A percentile compares a stretch with the other conserved stretches of the same genome.
Evolutionary conservation across 2,797 vertebrate genomes (phyloP).

Genomic region (Nothura maculosa): DNA sequence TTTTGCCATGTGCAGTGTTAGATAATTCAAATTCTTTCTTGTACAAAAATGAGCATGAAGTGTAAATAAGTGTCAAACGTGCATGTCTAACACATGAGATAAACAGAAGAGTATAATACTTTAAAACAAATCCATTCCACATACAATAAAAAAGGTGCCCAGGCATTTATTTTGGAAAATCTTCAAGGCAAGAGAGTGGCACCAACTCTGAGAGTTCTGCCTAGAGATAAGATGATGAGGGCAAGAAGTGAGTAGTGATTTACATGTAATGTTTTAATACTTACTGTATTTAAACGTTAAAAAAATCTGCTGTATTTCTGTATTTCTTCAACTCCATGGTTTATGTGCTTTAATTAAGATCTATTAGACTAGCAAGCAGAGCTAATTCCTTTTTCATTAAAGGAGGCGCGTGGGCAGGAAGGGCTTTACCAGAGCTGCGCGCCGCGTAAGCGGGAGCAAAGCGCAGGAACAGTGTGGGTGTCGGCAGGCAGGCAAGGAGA

Average conservation of each 20-base stretch:
- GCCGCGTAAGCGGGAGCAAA: not conserved
- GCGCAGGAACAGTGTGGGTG: not conserved
- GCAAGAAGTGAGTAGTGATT: not conserved
- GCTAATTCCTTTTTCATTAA: not conserved
- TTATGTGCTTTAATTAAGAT: constrained; percentile 11
- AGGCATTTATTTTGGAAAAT: not conserved
- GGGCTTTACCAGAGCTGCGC: not conserved
- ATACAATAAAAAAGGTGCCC: not conserved
- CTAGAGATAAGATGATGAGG: not conserved
- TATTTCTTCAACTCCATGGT: not conserved
- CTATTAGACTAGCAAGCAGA: not conserved
- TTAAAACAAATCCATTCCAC: not conserved
- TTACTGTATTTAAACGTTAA: not conserved
- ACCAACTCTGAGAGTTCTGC: not conserved
- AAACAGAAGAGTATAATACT: not conserved
- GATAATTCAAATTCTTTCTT: not conserved
- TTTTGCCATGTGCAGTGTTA: not conserved
- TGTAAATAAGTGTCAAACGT: not conserved
- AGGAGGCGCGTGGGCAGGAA: not conserved
- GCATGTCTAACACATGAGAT: not conserved
- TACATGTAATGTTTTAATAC: not conserved
- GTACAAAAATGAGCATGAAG: not conserved
- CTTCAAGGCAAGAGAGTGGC: not conserved
- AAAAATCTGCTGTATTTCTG: not conserved
- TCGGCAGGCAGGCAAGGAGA: not conserved